Evolutionary conservation across 2,113 vertebrate species (phyloP), one percentile per base, ranked within the genome.

Genomic region (Melanotaenia duboulayi): DNA sequence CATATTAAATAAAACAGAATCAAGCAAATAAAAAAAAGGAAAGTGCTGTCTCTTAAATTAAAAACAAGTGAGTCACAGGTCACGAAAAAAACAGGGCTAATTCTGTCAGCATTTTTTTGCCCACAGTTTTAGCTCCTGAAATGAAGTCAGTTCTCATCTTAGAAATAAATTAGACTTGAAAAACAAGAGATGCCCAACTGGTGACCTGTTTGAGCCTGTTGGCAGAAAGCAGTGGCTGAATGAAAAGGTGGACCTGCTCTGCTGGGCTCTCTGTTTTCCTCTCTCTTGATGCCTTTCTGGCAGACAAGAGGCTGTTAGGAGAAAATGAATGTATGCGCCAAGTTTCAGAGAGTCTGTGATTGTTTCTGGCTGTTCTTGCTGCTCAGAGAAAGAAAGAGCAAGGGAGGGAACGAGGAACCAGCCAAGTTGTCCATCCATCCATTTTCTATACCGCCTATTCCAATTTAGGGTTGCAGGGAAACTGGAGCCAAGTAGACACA

Each of bases 261-360:
- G 77, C 76, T 79, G 78, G 66, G 71, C 49, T 63, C 56, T 50
- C 77, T 75, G 32, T 74, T 35, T 48, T 55, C 73, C 80, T 74
- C 67, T 80, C 64, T 74, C 62, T 71, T 32, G 32, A 73, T 67
- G 39, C 37, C 39, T 83, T 74, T 65, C 56, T 76, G 84, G 81
- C 83, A 87, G 68, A 80, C 68, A 54, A 76, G 59, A 83, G 49
- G 44, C 71, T 40, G 28, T n/a, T 19, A 71, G 74, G 20, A 67
- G 62, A 84, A 74, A 56, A 23, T 52, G 23, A 76, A 70, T 1
- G 0, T 0, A 2, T 25, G 17, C 67, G 87, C 89, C 90, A 91
- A 89, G 72, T 77, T 92, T 74, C 70, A 71, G 35, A 56, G 71
- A 78, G 72, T 72, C 76, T 78, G 62, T 65, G 78, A 91, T 87